Base-by-base conservation (phyloP, 2,888 invertebrate species). In the Bhutanitis thaidina region DNA sequence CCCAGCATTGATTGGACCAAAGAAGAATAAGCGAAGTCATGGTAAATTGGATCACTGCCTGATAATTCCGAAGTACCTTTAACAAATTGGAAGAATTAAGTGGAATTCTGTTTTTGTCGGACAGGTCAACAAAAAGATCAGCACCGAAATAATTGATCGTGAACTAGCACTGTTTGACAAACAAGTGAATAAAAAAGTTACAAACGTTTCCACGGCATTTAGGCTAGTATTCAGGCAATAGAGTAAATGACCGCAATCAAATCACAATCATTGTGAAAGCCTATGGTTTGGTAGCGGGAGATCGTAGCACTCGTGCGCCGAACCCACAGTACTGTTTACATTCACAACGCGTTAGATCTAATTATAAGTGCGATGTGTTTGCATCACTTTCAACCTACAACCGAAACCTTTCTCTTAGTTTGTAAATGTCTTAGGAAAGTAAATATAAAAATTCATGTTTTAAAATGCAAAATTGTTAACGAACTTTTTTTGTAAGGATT, bases 221-320 rank as follows among this genome's bases (percentile, higher is more conserved):
- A 76, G 62, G n/a, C n/a, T n/a, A n/a, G n/a, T n/a, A n/a, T n/a
- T n/a, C n/a, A n/a, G n/a, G 70, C 71, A 75, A 74, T 78, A 66
- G 72, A 77, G 76, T 69, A 81, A 84, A 83, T 77, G 72, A 74
- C 78, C 71, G 74, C 77, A 84, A 84, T 85, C 83, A 85, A 81
- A 81, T 74, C 71, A 80, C 80, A 80, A 83, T 83, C 79, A 84
- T 64, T 74, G 80, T 79, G 80, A 85, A 86, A 85, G 81, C 79
- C 72, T 71, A 53, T 61, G 61, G 76, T 70, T 69, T 68, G 69
- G 60, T 63, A 69, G 65, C 57, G 63, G 53, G 60, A 64, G 66
- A 71, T 64, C 61, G 67, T 58, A 59, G 59, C n/a, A n/a, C n/a
- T n/a, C n/a, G n/a, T n/a, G n/a, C n/a, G n/a, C 59, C 20, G 20